phyloP scores from a whole-genome alignment of 2,797 vertebrate species.

The Acomys russatus region DNA sequence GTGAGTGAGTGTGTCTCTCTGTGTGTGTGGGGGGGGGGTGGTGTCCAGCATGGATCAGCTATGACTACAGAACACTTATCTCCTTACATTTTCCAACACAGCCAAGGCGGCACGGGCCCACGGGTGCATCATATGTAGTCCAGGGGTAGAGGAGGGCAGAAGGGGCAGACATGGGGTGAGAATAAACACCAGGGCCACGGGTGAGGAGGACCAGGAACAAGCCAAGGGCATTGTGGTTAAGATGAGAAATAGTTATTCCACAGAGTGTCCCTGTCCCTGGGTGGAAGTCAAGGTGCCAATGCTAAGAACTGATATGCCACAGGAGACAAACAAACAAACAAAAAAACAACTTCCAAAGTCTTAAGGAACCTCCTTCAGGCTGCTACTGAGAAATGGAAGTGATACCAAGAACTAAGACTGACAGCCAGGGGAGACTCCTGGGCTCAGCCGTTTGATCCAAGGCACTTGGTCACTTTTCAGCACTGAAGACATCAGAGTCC shows the following conservation, averaged over 20 bases:
- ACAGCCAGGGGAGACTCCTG: constrained; percentile 80
- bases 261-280: constrained; percentile 15
- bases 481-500: constrained; percentile 72
- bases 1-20: neutral
- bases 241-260: constrained; percentile 63
- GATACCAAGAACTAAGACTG: constrained; percentile 62
- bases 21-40: neutral
- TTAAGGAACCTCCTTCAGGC: constrained; percentile 90
- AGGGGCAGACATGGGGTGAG: neutral
- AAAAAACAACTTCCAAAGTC: constrained; percentile 82
- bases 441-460: constrained; percentile 74
- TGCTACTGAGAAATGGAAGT: constrained; percentile 85
- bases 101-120: neutral
- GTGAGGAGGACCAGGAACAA: constrained; percentile 5
- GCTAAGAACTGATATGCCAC: constrained; percentile 38
- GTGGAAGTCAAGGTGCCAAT: neutral
- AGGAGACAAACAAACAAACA: constrained; percentile 71
- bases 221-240: neutral
- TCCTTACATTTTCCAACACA: constrained; percentile 77
- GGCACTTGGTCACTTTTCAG: constrained; percentile 86
- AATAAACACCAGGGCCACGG: neutral
- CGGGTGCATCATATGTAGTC: neutral
- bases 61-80: constrained; percentile 75
- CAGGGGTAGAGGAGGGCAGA: constrained; percentile 34
- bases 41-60: neutral